Evolutionary conservation across 1,140 invertebrate species (phyloP), one percentile per base, ranked within the genome.

Genomic region (Littorina saxatilis): DNA sequence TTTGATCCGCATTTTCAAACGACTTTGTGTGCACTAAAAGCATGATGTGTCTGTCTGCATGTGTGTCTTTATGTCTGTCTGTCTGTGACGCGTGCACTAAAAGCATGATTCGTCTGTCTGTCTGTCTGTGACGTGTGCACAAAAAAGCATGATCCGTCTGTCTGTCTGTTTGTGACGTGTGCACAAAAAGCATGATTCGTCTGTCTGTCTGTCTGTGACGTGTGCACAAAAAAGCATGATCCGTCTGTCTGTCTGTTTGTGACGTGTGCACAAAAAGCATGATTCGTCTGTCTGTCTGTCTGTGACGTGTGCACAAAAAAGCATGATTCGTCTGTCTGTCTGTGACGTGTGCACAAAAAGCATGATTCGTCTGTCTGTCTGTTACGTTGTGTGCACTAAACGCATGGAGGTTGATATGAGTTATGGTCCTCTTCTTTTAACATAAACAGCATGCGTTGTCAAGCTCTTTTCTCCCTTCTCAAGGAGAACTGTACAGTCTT

Each of bases 181-280:
- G 20, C 77, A 66, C 35, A 32, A n/a, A n/a, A n/a, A n/a, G n/a
- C n/a, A n/a, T n/a, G n/a, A 17, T 55, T 43, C 50, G 17, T 55
- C 47, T 77, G 39, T 77, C 47, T 55, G 17, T 55, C 47, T 77
- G 13, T 55, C 47, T 77, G 39, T 77, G 39, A 50, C 39, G 15
- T 29, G 9, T 43, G 27, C 40, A 50, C 47, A 15, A 15, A 50
- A 9, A n/a, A 27, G 7, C 76, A 32, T n/a, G n/a, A n/a, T 77
- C 47, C 39, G 29, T 68, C 58, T 68, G 32, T 39, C 58, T 70
- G 55, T 68, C 63, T 70, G n/a, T 70, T 55, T 40, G 20, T 68
- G 27, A 66, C 52, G 29, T 23, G 29, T 23, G 20, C 77, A 66
- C 35, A 32, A n/a, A n/a, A n/a, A n/a, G n/a, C n/a, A n/a, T n/a